These are phyloP conservation scores for Ceratina japonica DNA, from an alignment of 1,140 invertebrate genomes.

Conservation along the genomic window DNA sequence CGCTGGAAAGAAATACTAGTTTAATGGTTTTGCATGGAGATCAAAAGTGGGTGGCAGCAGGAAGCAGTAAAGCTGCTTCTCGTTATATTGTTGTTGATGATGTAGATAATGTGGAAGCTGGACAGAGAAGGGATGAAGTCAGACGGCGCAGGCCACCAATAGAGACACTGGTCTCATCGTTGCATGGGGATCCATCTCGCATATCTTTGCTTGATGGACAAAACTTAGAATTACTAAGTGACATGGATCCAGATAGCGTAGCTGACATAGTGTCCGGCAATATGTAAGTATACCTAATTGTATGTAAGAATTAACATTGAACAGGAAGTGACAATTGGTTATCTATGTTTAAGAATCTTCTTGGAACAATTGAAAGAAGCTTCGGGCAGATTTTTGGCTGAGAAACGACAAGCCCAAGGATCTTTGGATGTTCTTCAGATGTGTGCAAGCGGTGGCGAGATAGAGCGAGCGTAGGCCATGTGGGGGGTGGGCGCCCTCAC, in stretches of 20 bases:
- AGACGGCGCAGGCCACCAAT: conserved; percentile 77
- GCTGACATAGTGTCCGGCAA: conserved; percentile 88
- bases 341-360: conserved; percentile 82
- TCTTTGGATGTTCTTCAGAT: conserved; percentile 87
- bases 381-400: conserved; percentile 87
- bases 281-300: conserved; percentile 69
- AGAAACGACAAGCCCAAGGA: conserved; percentile 90
- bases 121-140: conserved; percentile 78
- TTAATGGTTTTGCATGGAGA: conserved; percentile 88
- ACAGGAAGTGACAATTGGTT: too few species aligned
- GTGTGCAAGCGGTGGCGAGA: conserved; percentile 76
- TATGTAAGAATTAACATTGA: neutral
- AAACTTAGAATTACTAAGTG: conserved; percentile 88
- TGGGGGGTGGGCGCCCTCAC: conserved; percentile 79
- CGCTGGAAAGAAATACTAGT: conserved; percentile 89
- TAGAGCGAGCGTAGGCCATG: conserved; percentile 79
- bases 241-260: conserved; percentile 91
- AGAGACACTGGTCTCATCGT: conserved; percentile 83
- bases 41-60: conserved; percentile 84
- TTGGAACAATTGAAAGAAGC: conserved; percentile 91
- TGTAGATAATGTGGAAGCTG: conserved; percentile 81
- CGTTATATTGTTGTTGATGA: conserved; percentile 84
- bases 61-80: conserved; percentile 75
- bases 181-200: conserved; percentile 89
- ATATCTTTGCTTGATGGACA: conserved; percentile 89